phyloP scores from a whole-genome alignment of 23 tunicate species.

The Halocynthia aurantium region DNA sequence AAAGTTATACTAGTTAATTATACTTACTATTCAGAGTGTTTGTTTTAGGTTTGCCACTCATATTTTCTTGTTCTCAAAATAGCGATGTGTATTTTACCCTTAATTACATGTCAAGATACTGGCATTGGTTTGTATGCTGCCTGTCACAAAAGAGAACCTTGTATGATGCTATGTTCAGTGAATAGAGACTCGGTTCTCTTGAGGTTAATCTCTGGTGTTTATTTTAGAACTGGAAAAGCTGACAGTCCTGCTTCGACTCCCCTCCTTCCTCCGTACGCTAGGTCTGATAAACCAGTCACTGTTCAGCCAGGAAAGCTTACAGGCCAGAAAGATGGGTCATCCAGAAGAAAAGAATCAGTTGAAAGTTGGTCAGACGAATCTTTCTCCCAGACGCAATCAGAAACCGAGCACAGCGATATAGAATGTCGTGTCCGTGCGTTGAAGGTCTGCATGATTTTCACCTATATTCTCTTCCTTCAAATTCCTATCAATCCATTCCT shows the following conservation, averaged over 20 bases:
- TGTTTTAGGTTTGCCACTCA: no score
- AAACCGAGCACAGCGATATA: conserved; percentile 90
- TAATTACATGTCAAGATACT: background rate
- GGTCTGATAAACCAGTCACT: no score
- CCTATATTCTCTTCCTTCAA: background rate
- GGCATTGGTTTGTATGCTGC: conserved; percentile 2
- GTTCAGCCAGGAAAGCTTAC: background rate
- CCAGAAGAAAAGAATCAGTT: conserved; percentile 10
- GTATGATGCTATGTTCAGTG: background rate
- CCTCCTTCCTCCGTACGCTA: background rate
- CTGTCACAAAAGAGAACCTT: conserved; percentile 2
- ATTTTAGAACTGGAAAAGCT: no score
- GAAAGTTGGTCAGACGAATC: conserved; percentile 91
- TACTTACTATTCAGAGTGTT: no score
- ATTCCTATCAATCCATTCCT: background rate
- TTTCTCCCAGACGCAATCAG: conserved; percentile 90
- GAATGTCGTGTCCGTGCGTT: conserved; percentile 85
- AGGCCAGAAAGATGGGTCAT: background rate
- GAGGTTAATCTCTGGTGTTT: no score
- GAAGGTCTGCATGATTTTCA: conserved; percentile 28
- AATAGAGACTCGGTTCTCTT: no score
- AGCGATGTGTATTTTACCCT: background rate
- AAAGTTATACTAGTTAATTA: no score
- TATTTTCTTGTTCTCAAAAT: background rate
- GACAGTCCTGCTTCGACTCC: background rate